These are phyloP conservation scores for Balearica regulorum DNA, from an alignment of 2,797 vertebrate species.

Conservation along the genomic window DNA sequence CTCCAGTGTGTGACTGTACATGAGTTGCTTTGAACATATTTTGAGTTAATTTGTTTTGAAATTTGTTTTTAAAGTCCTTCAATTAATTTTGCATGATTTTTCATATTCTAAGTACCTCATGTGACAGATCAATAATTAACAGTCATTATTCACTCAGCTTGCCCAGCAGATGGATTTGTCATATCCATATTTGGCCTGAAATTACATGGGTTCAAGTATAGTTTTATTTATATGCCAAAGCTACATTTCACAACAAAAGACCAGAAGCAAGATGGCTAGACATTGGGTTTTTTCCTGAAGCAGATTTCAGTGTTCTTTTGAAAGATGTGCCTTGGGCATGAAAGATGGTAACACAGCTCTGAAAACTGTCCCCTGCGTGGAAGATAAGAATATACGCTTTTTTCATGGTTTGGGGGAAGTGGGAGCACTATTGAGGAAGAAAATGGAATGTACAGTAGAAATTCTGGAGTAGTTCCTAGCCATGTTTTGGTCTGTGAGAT, in stretches of 20 bases:
- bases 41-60: background rate
- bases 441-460: background rate
- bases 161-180: slow-evolving; percentile 30
- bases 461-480: background rate
- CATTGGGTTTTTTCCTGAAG: background rate
- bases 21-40: background rate
- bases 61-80: background rate
- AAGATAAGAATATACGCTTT: background rate
- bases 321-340: background rate
- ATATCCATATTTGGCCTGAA: slow-evolving; percentile 12
- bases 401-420: background rate
- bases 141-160: slow-evolving; percentile 34
- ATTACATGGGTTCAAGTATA: background rate
- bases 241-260: background rate
- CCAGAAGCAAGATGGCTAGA: background rate
- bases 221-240: background rate
- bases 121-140: slow-evolving; percentile 38
- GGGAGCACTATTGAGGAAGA: background rate
- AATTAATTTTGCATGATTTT: slow-evolving; percentile 32
- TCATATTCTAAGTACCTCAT: background rate
- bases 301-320: background rate
- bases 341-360: background rate
- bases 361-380: background rate
- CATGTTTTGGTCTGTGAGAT: background rate
- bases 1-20: background rate